These are phyloP conservation scores for Cephus spinipes DNA, from an alignment of 2,888 invertebrate species.

Conservation along the genomic window DNA sequence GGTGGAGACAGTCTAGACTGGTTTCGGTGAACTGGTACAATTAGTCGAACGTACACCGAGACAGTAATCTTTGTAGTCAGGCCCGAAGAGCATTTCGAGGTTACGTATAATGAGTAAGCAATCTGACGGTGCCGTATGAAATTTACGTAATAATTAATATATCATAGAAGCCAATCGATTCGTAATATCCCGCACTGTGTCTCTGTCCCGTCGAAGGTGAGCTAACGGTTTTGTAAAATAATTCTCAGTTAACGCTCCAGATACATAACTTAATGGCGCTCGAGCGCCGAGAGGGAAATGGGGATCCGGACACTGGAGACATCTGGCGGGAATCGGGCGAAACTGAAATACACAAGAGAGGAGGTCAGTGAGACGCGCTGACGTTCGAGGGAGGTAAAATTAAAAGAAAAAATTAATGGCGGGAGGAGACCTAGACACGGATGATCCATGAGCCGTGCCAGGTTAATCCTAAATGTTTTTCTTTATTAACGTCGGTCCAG, in stretches of 20 bases:
- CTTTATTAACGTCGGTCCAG: neutral
- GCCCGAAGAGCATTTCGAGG: neutral
- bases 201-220: slow-evolving; percentile 14
- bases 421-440: slow-evolving; percentile 49
- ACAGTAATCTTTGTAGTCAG: neutral
- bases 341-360: neutral
- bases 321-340: neutral
- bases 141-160: neutral
- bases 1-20: neutral
- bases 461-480: neutral
- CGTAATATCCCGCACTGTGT: neutral
- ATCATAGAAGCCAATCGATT: neutral
- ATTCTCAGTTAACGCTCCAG: slow-evolving; percentile 2
- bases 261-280: slow-evolving; percentile 4
- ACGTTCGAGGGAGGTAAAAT: too few relatives aligned
- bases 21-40: neutral
- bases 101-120: neutral
- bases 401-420: too few relatives aligned
- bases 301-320: neutral
- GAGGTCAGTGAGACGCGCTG: neutral
- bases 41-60: neutral
- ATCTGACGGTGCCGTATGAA: neutral
- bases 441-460: slow-evolving; percentile 31
- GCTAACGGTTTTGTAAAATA: slow-evolving; percentile 18
- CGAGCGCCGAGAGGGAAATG: neutral